Evolutionary conservation across 2,888 invertebrate genomes (phyloP), one percentile per base, ranked within the genome.

Genomic region (Parnassius glacialis): DNA sequence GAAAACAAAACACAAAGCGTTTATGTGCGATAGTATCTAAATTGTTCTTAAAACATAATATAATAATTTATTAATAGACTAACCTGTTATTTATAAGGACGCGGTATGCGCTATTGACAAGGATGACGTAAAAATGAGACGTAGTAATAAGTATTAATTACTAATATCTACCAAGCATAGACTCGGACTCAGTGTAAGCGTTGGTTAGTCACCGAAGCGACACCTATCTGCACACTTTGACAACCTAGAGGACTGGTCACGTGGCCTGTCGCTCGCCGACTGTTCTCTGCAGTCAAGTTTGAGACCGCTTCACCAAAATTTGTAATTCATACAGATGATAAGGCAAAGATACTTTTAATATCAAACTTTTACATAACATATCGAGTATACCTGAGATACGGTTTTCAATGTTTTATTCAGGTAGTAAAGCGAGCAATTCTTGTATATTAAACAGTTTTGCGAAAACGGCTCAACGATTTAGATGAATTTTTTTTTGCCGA

Each of bases 261-360:
- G 76, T 71, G 79, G 73, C 73, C 67, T 62, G 74, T 64, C 75
- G 67, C 62, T 62, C 63, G 71, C 45, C 70, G 73, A 84, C 81
- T 83, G 83, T 62, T 65, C 64, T 50, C 57, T 64, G 65, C 52
- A 48, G 41, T 48, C 64, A 57, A 57, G 64, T 62, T 69, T 56
- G 58, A 63, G 59, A 62, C 61, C 52, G 64, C 59, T 57, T 43
- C 47, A 64, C 57, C 67, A 65, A 69, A 71, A 69, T 69, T 72
- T 68, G 65, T 64, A 75, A 80, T 78, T 74, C 61, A 68, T 47
- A 25, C 25, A 45, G 16, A 52, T 64, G 52, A n/a, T 11, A 61
- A 25, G 41, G 43, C 25, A 45, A 45, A 43, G 13, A 52, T 41
- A 42, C 52, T 53, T 59, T 59, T 59, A 25, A 10, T 52, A 51